Evolutionary conservation across 2,888 invertebrate species (phyloP), one percentile per base, ranked within the genome.

Genomic region (Melinaea marsaeus): DNA sequence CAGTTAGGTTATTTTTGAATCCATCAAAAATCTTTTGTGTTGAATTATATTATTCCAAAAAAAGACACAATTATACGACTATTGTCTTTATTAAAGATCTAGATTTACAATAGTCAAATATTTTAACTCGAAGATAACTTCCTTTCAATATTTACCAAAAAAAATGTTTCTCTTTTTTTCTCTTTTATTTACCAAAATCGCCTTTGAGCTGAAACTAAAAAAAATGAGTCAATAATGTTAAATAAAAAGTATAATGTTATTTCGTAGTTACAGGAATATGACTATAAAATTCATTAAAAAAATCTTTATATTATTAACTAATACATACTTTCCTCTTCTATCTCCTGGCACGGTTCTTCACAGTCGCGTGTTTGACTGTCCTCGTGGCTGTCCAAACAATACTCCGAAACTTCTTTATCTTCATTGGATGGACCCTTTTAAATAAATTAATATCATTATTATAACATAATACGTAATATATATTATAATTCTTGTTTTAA

Each of bases 381-480:
- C 3, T 34, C 33, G 4, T 61, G 57, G 42, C 47, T 61, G 13
- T 61, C 61, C 56, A 59, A 57, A 13, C 63, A 63, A 35, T 63
- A 54, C 11, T 56, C 56, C 55, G 63, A 56, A 11, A 57, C 46
- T 57, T 63, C 63, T 48, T 60, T 77, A 13, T 73, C 72, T 2
- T 79, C 75, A 22, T 69, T 62, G 0, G 70, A 61, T 7, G 79
- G 71, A 33, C 75, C 76, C 85, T 85, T 62, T 13, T 71, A 74
- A 60, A 34, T 59, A 34, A 46, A 34, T 33, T 37, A 32, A 22
- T 35, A 34, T 37, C 13, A 13, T 37, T 7, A 4, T 13, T 2
- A 32, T 34, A 54, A 45, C 4, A 13, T 4, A 35, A 22, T 4
- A 56, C 13, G 22, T 13, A 13, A 37, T 13, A 45, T 42, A 45